phyloP scores from a whole-genome alignment of 2,113 vertebrate genomes.

The Halichoerus grypus region DNA sequence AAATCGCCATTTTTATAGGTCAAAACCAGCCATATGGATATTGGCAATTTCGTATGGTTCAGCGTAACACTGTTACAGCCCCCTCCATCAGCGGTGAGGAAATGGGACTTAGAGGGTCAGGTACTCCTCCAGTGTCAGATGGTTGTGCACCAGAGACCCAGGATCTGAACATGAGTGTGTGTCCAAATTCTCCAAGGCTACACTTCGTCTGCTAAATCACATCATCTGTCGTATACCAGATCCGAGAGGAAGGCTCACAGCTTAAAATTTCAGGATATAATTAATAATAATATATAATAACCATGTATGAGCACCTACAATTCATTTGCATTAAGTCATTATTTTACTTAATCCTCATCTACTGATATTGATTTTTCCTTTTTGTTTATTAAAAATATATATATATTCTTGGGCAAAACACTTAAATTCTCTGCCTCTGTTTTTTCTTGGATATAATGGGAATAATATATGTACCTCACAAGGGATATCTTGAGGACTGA shows the following conservation, averaged over 20 bases:
- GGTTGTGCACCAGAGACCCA: not conserved
- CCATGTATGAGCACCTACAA: not conserved
- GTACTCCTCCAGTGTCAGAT: not conserved
- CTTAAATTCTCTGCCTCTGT: not conserved
- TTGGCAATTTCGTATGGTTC: not conserved
- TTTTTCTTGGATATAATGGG: not conserved
- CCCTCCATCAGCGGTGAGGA: not conserved
- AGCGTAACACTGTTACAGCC: not conserved
- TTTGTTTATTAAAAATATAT: not conserved
- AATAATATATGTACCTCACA: not conserved
- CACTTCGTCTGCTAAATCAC: not conserved
- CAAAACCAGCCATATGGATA: not conserved
- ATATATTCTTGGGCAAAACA: not conserved
- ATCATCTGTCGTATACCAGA: not conserved
- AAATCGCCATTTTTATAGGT: not conserved
- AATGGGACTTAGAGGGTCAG: not conserved
- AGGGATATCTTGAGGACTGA: not conserved
- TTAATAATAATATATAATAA: not conserved
- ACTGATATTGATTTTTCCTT: not conserved
- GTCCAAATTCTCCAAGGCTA: slow-evolving; percentile 13
- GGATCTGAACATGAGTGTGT: not conserved
- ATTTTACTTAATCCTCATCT: not conserved
- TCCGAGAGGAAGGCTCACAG: not conserved
- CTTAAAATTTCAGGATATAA: not conserved
- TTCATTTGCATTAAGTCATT: not conserved